Percentiles rank a stretch among this genome's conserved stretches.
Conservation (phyloP, 1,140 invertebrate genomes). For the Dendrolimus punctatus region DNA sequence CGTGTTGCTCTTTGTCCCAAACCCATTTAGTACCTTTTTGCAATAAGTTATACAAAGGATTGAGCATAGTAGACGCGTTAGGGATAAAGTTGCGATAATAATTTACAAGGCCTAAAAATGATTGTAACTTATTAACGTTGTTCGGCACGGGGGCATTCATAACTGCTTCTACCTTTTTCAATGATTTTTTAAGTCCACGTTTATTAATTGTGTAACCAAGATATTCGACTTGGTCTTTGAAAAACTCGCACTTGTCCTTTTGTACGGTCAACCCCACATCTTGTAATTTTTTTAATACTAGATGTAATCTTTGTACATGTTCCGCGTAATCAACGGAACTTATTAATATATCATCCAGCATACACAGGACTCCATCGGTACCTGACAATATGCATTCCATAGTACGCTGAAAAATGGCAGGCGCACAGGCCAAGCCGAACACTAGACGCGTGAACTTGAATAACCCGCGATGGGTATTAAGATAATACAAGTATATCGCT, state of each 20-base stretch:
- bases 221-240: constrained; percentile 14
- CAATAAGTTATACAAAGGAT: constrained; percentile 36
- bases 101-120: constrained; percentile 28
- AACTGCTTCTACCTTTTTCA: constrained; percentile 16
- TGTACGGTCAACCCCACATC: constrained; percentile 15
- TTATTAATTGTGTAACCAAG: constrained; percentile 17
- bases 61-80: constrained; percentile 35
- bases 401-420: constrained; percentile 28
- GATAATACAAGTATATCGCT: constrained; percentile 18
- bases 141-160: constrained; percentile 7
- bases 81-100: constrained; percentile 47
- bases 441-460: constrained; percentile 20
- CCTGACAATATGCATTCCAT: constrained; percentile 20
- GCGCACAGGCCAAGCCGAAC: constrained; percentile 18
- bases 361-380: constrained; percentile 13
- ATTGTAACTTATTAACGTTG: constrained; percentile 17
- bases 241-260: constrained; percentile 15
- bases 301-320: constrained; percentile 11
- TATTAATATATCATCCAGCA: constrained; percentile 19
- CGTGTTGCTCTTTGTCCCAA: constrained; percentile 19
- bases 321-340: constrained; percentile 6
- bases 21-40: constrained; percentile 15
- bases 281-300: constrained; percentile 15
- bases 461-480: constrained; percentile 22
- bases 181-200: constrained; percentile 13